Base-by-base conservation (phyloP, 1,140 invertebrate species). In the Arion vulgaris region DNA sequence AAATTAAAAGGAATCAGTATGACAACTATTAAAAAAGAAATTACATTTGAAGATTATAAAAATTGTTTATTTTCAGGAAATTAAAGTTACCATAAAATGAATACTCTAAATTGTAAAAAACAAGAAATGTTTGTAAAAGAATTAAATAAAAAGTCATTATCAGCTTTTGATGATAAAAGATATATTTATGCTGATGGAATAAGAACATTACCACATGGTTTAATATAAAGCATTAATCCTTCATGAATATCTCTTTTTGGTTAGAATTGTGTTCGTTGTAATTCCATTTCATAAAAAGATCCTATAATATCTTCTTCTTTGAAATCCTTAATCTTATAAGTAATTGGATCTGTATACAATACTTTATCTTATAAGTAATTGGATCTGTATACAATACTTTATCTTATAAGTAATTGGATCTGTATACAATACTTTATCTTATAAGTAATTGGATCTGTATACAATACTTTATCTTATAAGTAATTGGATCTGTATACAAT, bases 241-340 rank as follows among this genome's bases (percentile, higher is more conserved):
- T n/a, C n/a, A n/a, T n/a, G n/a, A n/a, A n/a, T n/a, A n/a, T n/a
- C n/a, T n/a, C n/a, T n/a, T n/a, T n/a, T n/a, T n/a, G n/a, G n/a
- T n/a, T n/a, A n/a, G n/a, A n/a, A n/a, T n/a, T n/a, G n/a, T n/a
- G n/a, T n/a, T n/a, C n/a, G n/a, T n/a, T n/a, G n/a, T n/a, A n/a
- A n/a, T n/a, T n/a, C n/a, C n/a, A n/a, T 19, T 41, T 72, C 19
- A 72, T 34, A 72, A 34, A 72, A 72, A 72, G 7, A 13, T 17
- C 69, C 69, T 38, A 72, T 72, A 72, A 72, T 72, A 13, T 72
- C 69, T 72, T 72, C 69, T 19, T 32, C 69, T 72, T 72, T 26
- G 17, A 72, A 72, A 72, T 72, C 69, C 34, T 34, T 34, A 15
- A 72, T 72, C 26, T 72, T 72, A 72, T 41, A 72, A 36, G 69